Evolutionary conservation across 2,113 vertebrate species (phyloP).

Genomic region (Atractosteus spatula): DNA sequence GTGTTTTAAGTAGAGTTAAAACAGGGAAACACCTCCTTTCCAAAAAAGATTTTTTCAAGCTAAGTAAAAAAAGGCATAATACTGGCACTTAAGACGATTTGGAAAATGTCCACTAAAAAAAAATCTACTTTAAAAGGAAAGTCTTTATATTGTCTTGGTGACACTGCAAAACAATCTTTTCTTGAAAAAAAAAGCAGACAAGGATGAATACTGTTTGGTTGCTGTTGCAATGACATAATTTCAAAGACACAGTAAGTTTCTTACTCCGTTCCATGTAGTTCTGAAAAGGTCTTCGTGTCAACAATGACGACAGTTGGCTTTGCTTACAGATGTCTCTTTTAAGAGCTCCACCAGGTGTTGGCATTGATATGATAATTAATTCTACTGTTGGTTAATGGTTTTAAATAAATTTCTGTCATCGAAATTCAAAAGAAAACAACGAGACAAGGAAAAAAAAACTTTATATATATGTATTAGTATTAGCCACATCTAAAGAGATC

Average conservation of each 20-base stretch:
- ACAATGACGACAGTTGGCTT: neutral
- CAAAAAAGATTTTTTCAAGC: no score
- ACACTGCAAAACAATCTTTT: neutral
- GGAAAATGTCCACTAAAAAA: neutral
- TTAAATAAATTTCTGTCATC: constrained; percentile 2
- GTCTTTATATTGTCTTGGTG: neutral
- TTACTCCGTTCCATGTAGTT: neutral
- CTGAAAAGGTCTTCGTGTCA: neutral
- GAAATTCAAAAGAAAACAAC: neutral
- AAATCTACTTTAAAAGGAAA: neutral
- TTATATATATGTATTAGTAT: no score
- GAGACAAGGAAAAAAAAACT: neutral
- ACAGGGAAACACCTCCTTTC: no score
- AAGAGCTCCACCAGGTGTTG: neutral
- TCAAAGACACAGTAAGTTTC: neutral
- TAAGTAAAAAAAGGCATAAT: no score
- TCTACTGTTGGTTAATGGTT: neutral
- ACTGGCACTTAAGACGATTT: no score
- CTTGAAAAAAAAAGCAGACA: neutral
- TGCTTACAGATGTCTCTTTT: neutral
- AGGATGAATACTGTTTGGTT: neutral
- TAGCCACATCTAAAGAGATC: no score
- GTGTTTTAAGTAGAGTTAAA: neutral
- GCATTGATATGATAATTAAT: constrained; percentile 4
- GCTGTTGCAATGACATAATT: neutral